Conservation (phyloP, 2,113 vertebrate genomes). For the Poeciliopsis turrubarensis region DNA sequence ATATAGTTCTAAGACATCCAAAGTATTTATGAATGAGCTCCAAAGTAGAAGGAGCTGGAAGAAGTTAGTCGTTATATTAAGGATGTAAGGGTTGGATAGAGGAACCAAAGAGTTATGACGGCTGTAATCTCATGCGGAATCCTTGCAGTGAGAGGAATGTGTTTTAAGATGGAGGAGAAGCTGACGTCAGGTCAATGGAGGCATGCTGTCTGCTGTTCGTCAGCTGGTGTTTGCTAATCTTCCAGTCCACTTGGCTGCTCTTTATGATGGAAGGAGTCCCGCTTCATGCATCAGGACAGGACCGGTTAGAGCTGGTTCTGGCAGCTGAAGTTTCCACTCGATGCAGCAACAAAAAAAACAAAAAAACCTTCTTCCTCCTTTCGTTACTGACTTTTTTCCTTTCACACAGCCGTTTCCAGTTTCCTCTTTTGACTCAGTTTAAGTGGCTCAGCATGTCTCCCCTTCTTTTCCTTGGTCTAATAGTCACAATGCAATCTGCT, state of each 20-base stretch:
- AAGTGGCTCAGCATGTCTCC: constrained; percentile 24
- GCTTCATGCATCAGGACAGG: constrained; percentile 26
- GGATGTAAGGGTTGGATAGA: no score
- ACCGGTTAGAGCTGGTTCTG: constrained; percentile 25
- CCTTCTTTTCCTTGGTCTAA: background rate
- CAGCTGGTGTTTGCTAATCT: constrained; percentile 52
- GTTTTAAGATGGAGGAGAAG: background rate
- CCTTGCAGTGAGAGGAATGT: no score
- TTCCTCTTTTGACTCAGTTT: constrained; percentile 37
- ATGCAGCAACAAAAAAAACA: constrained; percentile 35
- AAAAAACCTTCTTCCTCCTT: constrained; percentile 54
- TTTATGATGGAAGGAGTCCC: constrained; percentile 42
- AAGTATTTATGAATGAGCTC: background rate
- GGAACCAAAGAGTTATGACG: no score
- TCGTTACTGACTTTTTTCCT: constrained; percentile 58
- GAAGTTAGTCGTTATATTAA: no score
- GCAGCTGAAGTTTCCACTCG: constrained; percentile 48
- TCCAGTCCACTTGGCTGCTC: constrained; percentile 21
- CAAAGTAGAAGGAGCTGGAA: no score
- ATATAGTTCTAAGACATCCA: background rate
- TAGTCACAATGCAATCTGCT: constrained; percentile 3
- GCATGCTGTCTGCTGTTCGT: constrained; percentile 38
- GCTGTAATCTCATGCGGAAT: no score
- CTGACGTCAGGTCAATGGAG: constrained; percentile 17
- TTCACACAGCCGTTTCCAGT: constrained; percentile 1